Evolutionary conservation across 1,140 invertebrate genomes (phyloP), one percentile per base, ranked within the genome.

Genomic region (Schmidtea mediterranea): DNA sequence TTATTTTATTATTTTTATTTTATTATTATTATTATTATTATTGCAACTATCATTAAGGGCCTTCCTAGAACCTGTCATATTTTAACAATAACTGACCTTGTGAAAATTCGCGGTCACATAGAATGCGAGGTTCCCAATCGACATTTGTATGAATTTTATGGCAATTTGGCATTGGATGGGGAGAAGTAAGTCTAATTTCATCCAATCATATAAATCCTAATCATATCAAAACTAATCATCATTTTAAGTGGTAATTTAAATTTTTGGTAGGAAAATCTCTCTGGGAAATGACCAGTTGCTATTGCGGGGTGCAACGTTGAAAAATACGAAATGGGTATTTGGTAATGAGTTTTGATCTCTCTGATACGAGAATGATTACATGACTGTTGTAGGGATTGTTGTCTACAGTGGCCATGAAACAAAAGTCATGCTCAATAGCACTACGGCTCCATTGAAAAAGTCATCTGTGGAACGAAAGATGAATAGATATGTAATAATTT

Each of bases 371-470:
- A n/a, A n/a, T n/a, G n/a, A n/a, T n/a, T n/a, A n/a, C n/a, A n/a
- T n/a, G n/a, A n/a, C n/a, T n/a, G n/a, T n/a, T n/a, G n/a, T n/a
- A n/a, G 68, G 66, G 12, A 67, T 84, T 38, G 84, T 87, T 1
- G 75, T 95, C 43, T 95, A 94, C 63, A 90, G 87, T 0, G 89
- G 89, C 0, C 83, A 89, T 62, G 87, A 95, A 65, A 86, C 83
- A 19, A 95, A 95, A 67, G 71, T 97, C 46, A 89, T 94, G 82
- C 52, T 65, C 6, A 68, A 67, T 54, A 64, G 61, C 1, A 62
- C 62, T 76, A 61, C 59, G 49, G 79, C 80, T 16, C 82, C 82
- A 0, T 65, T 89, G 36, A 90, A 89, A 69, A 72, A 86, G 43
- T 92, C 86, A 36, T 82, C 79, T 13, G 78, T 97, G 37, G 87